Conservation (phyloP, 2,888 invertebrate genomes). For the Ectemnius cavifrons region DNA sequence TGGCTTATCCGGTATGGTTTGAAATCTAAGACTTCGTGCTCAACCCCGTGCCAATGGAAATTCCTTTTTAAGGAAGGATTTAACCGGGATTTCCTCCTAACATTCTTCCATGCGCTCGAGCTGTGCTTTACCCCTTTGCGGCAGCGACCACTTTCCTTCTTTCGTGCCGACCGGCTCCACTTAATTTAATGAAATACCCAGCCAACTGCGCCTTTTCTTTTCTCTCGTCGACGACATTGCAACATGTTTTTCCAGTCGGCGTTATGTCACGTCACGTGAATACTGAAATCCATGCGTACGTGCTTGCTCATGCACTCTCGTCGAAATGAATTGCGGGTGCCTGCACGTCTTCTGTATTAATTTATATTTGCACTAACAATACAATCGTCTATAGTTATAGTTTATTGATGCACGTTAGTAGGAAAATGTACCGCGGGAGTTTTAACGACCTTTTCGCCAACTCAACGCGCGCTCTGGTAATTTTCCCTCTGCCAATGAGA, state of each 20-base stretch:
- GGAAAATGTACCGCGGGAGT: no score
- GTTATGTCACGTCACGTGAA: slow-evolving; percentile 1
- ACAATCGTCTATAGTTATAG: no score
- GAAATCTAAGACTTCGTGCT: no score
- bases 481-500: no score
- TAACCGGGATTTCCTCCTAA: neutral
- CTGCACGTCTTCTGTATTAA: no score
- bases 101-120: neutral
- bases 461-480: no score
- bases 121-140: neutral
- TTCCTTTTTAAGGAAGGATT: slow-evolving; percentile 4
- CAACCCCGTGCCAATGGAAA: neutral
- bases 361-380: no score
- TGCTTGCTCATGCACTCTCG: no score
- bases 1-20: no score
- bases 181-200: slow-evolving; percentile 3
- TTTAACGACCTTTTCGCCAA: no score
- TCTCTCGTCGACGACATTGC: slow-evolving; percentile 1
- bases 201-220: slow-evolving; percentile 5
- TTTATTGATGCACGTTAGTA: no score
- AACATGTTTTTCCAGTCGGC: slow-evolving; percentile 5
- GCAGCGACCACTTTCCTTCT: neutral
- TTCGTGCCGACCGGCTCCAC: neutral
- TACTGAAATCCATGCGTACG: neutral
- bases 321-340: no score